These are phyloP conservation scores for Heterochromis multidens DNA, from an alignment of 2,113 vertebrate species.

Conservation along the genomic window DNA sequence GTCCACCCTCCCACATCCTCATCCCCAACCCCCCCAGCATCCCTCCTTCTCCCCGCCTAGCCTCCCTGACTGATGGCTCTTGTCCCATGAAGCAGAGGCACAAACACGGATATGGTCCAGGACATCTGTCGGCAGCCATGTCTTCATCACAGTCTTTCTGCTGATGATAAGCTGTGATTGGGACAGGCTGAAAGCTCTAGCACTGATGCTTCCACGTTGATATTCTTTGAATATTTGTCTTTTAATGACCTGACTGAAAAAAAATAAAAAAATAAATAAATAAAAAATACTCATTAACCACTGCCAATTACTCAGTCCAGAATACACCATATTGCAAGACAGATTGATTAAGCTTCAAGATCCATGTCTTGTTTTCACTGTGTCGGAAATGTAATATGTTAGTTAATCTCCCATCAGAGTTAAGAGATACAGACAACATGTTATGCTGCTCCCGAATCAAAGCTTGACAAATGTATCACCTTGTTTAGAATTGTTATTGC, in stretches of 20 bases:
- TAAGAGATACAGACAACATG: background rate
- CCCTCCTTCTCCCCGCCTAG: constrained; percentile 27
- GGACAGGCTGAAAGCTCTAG: background rate
- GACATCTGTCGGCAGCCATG: constrained; percentile 45
- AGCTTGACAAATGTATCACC: background rate
- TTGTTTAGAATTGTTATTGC: background rate
- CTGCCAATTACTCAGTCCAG: background rate
- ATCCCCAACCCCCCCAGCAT: constrained; percentile 28
- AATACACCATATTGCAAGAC: background rate
- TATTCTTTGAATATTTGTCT: background rate
- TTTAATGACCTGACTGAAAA: background rate
- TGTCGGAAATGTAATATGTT: background rate
- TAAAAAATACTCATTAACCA: background rate
- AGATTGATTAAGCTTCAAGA: background rate
- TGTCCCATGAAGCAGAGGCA: constrained; percentile 41
- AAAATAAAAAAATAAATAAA: background rate
- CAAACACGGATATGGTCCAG: constrained; percentile 53
- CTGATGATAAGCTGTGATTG: constrained; percentile 39
- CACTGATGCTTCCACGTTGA: background rate
- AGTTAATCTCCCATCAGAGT: background rate
- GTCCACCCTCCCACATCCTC: constrained; percentile 44
- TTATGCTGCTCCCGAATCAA: background rate
- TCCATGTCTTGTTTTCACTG: background rate
- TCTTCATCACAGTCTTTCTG: constrained; percentile 57
- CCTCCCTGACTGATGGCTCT: constrained; percentile 51